Conservation (phyloP, 1,140 invertebrate species). For the Drosophila pseudoananassae region DNA sequence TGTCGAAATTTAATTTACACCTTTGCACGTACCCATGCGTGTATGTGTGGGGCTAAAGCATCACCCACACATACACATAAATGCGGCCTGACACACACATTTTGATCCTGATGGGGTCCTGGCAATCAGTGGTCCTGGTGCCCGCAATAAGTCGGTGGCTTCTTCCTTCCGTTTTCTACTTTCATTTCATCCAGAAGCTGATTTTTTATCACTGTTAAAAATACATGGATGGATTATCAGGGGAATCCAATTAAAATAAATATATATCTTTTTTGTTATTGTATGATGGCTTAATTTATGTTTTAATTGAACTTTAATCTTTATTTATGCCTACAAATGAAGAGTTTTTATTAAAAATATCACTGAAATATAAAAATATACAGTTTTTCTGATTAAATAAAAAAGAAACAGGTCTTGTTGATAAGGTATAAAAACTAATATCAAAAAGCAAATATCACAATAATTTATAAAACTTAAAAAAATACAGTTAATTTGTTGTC, state of each 20-base stretch:
- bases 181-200: not conserved
- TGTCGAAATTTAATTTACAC: slow-evolving; percentile 79
- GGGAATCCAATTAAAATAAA: not conserved
- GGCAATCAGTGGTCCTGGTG: slow-evolving; percentile 54
- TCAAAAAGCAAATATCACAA: too few species aligned
- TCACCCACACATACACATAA: slow-evolving; percentile 26
- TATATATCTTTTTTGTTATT: not conserved
- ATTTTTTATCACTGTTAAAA: slow-evolving; percentile 14
- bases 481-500: not conserved
- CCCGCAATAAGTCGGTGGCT: slow-evolving; percentile 5
- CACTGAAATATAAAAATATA: not conserved
- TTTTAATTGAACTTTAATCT: not conserved
- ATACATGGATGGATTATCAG: not conserved
- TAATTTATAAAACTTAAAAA: too few species aligned
- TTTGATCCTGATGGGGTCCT: slow-evolving; percentile 48
- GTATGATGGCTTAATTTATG: not conserved
- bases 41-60: slow-evolving; percentile 14
- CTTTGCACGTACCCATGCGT: slow-evolving; percentile 63
- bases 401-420: too few species aligned
- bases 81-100: slow-evolving; percentile 27
- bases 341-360: not conserved
- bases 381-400: too few species aligned
- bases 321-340: too few species aligned
- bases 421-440: too few species aligned
- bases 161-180: slow-evolving; percentile 2